A percentile compares a stretch with the other conserved stretches of the same genome.
Evolutionary conservation across 2,888 invertebrate species (phyloP).

Genomic region (Mythimna lalbum): DNA sequence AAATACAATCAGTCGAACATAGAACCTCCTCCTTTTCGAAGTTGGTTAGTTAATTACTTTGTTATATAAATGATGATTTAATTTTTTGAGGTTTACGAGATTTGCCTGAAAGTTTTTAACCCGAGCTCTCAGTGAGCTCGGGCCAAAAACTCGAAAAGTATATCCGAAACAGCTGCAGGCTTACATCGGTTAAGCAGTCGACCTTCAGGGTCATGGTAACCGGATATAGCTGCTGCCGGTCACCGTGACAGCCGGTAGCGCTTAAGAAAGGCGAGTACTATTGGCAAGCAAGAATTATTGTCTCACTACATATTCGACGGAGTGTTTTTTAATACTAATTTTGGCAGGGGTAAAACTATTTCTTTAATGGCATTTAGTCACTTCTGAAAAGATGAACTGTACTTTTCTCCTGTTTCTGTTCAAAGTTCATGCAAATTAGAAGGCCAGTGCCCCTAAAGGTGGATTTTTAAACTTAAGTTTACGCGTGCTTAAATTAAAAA

Average conservation of each 20-base stretch:
- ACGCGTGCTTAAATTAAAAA: too few species aligned
- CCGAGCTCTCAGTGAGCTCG: not conserved
- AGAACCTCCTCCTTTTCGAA: too few species aligned
- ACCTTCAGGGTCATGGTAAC: slow-evolving; percentile 27
- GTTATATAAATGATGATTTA: not conserved
- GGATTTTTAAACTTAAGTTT: too few species aligned
- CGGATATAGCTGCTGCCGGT: slow-evolving; percentile 23
- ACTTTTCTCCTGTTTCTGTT: not conserved
- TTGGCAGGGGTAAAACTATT: not conserved
- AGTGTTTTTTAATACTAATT: not conserved
- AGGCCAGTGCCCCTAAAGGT: too few species aligned
- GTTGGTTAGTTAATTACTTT: slow-evolving; percentile 17
- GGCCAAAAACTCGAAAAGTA: not conserved
- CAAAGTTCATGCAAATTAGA: too few species aligned
- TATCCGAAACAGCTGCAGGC: slow-evolving; percentile 13
- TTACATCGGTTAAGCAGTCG: slow-evolving; percentile 23
- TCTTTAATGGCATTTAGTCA: not conserved
- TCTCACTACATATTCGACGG: not conserved
- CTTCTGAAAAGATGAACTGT: not conserved
- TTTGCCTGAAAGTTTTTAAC: not conserved
- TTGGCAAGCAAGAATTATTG: not conserved
- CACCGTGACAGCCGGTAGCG: slow-evolving; percentile 2
- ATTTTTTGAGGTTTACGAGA: slow-evolving; percentile 1
- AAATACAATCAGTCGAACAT: too few species aligned
- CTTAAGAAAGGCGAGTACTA: slow-evolving; percentile 17